A percentile compares a stretch with the other conserved stretches of the same genome.
These are phyloP conservation scores for Sturnus vulgaris DNA, from an alignment of 2,113 vertebrate genomes.

Conservation along the genomic window DNA sequence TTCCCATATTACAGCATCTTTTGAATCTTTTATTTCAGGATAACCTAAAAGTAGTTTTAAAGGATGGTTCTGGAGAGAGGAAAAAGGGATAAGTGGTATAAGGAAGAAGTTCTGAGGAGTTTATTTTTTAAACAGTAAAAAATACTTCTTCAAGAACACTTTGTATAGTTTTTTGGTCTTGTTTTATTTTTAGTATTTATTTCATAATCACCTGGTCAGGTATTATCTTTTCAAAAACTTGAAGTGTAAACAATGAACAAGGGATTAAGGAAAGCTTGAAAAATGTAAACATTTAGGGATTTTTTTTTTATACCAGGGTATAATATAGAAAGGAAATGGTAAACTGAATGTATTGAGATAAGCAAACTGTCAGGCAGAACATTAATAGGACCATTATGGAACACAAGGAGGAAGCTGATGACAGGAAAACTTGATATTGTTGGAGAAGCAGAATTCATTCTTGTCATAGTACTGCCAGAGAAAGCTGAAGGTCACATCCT, in stretches of 20 bases:
- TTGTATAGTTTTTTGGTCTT: rapidly evolving
- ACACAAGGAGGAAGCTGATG: background rate
- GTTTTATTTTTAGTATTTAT: background rate
- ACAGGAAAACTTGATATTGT: background rate
- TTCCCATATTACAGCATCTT: background rate
- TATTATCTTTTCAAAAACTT: background rate
- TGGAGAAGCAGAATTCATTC: background rate
- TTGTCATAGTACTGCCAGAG: background rate
- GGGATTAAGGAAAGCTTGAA: background rate
- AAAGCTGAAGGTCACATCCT: background rate
- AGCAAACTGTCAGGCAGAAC: background rate
- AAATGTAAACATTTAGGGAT: rapidly evolving
- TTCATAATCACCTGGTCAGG: background rate
- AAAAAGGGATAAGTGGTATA: background rate
- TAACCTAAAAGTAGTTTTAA: background rate
- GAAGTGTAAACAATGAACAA: background rate
- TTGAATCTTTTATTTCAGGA: background rate
- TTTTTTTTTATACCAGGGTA: background rate
- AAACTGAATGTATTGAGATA: background rate
- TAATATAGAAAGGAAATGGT: background rate
- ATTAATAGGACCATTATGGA: background rate
- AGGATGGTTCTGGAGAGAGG: background rate
- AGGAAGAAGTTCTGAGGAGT: background rate
- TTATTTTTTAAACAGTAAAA: rapidly evolving
- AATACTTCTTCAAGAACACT: background rate